A percentile compares a stretch with the other conserved stretches of the same genome.
phyloP scores from a whole-genome alignment of 2,888 invertebrate genomes.

The Macaria liturata region DNA sequence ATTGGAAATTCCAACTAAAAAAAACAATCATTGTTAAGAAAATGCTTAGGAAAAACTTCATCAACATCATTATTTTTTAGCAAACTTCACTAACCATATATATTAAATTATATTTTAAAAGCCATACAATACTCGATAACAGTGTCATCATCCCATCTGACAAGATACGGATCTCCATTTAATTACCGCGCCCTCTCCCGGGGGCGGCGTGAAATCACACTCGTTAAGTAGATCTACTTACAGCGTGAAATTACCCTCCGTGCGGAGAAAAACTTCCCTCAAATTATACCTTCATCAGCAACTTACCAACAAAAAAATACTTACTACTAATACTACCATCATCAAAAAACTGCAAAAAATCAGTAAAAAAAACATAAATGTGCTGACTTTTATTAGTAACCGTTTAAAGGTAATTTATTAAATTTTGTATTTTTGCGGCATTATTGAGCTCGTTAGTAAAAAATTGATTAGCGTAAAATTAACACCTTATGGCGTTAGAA shows the following conservation, averaged over 20 bases:
- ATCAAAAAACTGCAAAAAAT: background rate
- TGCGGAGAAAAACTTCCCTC: constrained; percentile 40
- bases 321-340: constrained; percentile 26
- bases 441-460: constrained; percentile 15
- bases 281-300: constrained; percentile 24
- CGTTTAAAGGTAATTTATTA: constrained; percentile 29
- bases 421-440: constrained; percentile 33
- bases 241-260: constrained; percentile 49
- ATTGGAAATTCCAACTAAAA: too few species aligned
- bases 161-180: constrained; percentile 25
- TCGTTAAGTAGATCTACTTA: constrained; percentile 40
- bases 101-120: too few species aligned
- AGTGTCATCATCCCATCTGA: background rate
- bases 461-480: constrained; percentile 37
- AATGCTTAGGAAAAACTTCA: too few species aligned
- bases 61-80: too few species aligned
- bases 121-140: too few species aligned
- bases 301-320: constrained; percentile 10
- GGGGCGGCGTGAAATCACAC: constrained; percentile 49
- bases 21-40: too few species aligned
- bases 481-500: constrained; percentile 2
- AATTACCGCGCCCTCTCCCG: constrained; percentile 44
- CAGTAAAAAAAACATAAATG: constrained; percentile 15
- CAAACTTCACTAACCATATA: too few species aligned
- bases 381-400: constrained; percentile 37